Base-by-base conservation (phyloP, 2,888 invertebrate species). In the Scotopteryx bipunctaria region DNA sequence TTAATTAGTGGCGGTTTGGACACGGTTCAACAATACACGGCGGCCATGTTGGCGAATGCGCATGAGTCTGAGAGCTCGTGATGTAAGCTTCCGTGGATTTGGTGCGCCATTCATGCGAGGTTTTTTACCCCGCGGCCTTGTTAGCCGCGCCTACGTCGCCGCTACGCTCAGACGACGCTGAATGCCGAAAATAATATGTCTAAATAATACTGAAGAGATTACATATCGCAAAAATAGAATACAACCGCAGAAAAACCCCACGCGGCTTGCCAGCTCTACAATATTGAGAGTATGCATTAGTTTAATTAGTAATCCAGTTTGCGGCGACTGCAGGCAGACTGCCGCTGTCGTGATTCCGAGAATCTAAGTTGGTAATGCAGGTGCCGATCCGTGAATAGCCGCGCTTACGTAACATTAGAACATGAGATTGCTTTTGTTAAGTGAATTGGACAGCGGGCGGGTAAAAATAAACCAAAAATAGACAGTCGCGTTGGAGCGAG, bases 111-210 rank as follows among this genome's bases (percentile, higher is more conserved):
- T 89, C 87, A 89, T 87, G 74, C 81, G 69, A 67, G 67, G 74
- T 81, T 84, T 86, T 83, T 83, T 78, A 70, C 76, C 61, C 66
- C 61, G 62, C 85, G 86, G 83, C 87, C 85, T 86, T 86, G 85
- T 72, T 67, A 54, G 61, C 47, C 69, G 81, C 82, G 79, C 82
- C 81, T 80, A 81, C 83, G 78, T 76, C 61, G 61, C 36, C 57
- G 61, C 38, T 43, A 40, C 58, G 44, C 48, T 29, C 50, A 72
- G 76, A 74, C 75, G 59, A 67, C 70, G 68, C 63, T 65, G 59
- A 57, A 69, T 76, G 73, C 71, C 66, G 73, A 73, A 74, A 70
- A 73, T 75, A 69, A 73, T 83, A 75, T 83, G 23, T 3, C 13
- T 21, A 79, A 80, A 67, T 74, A 42, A 50, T 41, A 53, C 44